A percentile compares a stretch with the other conserved stretches of the same genome.
Conservation (phyloP, 2,113 vertebrate genomes). For the Eira barbara region DNA sequence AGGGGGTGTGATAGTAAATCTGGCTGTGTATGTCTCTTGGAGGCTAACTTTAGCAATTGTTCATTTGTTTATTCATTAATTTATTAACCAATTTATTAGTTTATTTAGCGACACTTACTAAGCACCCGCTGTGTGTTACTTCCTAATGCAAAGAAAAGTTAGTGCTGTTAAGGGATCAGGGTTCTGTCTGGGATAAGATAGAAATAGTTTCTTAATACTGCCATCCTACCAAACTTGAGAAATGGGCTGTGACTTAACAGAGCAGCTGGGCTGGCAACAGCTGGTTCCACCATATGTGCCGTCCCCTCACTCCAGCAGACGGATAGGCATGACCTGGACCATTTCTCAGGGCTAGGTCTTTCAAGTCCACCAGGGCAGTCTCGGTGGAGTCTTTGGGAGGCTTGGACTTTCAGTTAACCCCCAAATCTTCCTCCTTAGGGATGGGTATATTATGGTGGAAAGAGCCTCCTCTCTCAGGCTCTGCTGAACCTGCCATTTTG, state of each 20-base stretch:
- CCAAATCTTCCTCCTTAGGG: not conserved
- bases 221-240: not conserved
- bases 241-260: not conserved
- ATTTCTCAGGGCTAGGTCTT: not conserved
- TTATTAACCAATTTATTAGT: not conserved
- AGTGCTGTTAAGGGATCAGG: not conserved
- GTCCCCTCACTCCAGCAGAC: not conserved
- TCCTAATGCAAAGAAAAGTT: not conserved
- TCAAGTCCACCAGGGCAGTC: not conserved
- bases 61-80: not conserved
- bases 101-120: not conserved
- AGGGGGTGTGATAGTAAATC: not conserved
- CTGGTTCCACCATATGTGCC: not conserved
- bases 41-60: not conserved
- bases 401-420: not conserved
- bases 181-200: not conserved
- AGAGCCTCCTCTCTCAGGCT: not conserved
- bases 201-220: not conserved
- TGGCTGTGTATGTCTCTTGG: not conserved
- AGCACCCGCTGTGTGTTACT: not conserved
- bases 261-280: not conserved
- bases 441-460: not conserved
- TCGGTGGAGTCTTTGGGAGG: not conserved
- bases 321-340: not conserved
- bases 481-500: not conserved